A percentile compares a stretch with the other conserved stretches of the same genome.
These are phyloP conservation scores for Morelia viridis DNA, from an alignment of 2,797 vertebrate genomes.

Conservation along the genomic window DNA sequence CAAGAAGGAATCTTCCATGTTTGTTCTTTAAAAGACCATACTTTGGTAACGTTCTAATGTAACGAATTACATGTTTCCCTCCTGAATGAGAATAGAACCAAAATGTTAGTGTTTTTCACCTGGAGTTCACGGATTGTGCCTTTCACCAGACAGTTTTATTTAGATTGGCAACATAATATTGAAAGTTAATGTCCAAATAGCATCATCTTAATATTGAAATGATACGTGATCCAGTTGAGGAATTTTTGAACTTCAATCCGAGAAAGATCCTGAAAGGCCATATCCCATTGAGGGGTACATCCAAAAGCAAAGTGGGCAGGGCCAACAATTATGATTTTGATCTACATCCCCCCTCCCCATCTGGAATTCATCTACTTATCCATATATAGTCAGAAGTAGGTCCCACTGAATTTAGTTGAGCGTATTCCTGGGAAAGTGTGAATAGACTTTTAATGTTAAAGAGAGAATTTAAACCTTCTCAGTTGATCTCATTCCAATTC, in stretches of 20 bases:
- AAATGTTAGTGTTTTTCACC: slow-evolving; percentile 19
- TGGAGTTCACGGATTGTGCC: background rate
- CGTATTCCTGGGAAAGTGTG: background rate
- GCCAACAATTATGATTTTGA: background rate
- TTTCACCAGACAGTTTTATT: background rate
- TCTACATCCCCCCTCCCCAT: background rate
- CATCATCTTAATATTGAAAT: background rate
- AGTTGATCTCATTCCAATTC: background rate
- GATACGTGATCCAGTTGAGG: background rate
- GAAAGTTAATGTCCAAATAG: background rate
- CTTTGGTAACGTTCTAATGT: slow-evolving; percentile 79
- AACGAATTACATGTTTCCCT: slow-evolving; percentile 17
- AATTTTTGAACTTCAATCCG: background rate
- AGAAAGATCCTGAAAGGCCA: background rate
- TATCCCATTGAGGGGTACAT: background rate
- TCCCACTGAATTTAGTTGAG: background rate
- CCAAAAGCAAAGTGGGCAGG: background rate
- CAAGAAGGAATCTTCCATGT: slow-evolving; percentile 90
- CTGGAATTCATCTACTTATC: background rate
- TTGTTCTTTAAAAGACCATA: slow-evolving; percentile 85
- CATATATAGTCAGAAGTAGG: background rate
- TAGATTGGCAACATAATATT: background rate
- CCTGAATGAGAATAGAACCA: slow-evolving; percentile 29
- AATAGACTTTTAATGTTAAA: background rate
- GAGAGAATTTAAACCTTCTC: background rate